Conservation (phyloP, 2,113 vertebrate species). For the Illadopsis cleaveri region DNA sequence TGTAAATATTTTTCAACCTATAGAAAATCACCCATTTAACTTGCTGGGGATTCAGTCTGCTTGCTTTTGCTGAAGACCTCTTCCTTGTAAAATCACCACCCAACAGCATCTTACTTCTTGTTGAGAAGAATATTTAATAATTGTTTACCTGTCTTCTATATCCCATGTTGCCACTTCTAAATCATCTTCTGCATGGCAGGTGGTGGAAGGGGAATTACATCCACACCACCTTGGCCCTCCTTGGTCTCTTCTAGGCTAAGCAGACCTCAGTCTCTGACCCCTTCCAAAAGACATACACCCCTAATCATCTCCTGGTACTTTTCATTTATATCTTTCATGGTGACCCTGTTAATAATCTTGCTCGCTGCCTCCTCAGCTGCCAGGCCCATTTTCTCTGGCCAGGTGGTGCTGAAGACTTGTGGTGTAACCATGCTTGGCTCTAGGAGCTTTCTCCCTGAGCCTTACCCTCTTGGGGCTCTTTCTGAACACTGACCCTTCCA, state of each 20-base stretch:
- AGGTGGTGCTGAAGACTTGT: neutral
- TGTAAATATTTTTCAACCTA: neutral
- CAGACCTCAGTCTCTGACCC: fast-evolving
- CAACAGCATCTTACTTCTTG: neutral
- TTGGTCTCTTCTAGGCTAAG: neutral
- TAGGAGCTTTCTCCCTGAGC: neutral
- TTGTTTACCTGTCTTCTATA: neutral
- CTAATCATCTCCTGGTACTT: neutral
- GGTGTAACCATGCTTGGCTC: neutral
- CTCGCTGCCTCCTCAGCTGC: neutral
- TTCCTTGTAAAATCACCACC: neutral
- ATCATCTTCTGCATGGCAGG: fast-evolving
- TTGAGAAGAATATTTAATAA: neutral
- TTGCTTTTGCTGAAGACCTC: neutral
- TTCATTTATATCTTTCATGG: neutral
- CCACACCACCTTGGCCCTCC: neutral
- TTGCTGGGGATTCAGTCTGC: neutral
- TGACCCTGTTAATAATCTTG: neutral
- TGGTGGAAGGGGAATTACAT: neutral
- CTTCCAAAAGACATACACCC: neutral
- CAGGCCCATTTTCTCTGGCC: neutral
- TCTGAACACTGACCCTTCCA: neutral
- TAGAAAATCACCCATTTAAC: neutral
- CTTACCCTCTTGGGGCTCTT: neutral
- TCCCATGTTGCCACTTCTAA: neutral